A percentile compares a stretch with the other conserved stretches of the same genome.
These are phyloP conservation scores for Cryptoblepharus egeriae DNA, from an alignment of 2,797 vertebrate species.

Conservation along the genomic window DNA sequence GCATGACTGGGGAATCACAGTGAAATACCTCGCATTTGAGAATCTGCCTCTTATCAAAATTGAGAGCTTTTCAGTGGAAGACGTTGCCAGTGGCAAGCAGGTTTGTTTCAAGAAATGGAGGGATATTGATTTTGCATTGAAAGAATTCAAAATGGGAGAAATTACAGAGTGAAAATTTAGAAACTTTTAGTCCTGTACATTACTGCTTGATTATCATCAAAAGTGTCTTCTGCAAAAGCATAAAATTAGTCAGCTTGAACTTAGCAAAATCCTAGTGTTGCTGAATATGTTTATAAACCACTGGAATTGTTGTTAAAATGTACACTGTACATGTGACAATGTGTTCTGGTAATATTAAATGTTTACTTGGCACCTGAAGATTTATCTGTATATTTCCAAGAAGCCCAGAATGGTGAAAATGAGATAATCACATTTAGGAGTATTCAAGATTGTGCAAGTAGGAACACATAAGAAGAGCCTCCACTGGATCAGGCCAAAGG, in stretches of 20 bases:
- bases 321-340: background rate
- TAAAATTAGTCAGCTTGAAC: background rate
- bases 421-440: background rate
- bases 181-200: background rate
- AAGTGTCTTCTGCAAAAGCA: background rate
- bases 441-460: background rate
- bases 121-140: slow-evolving; percentile 68
- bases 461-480: no score
- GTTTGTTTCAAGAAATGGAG: slow-evolving; percentile 74
- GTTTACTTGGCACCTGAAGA: background rate
- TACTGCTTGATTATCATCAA: background rate
- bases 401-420: background rate
- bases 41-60: slow-evolving; percentile 82
- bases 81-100: slow-evolving; percentile 65
- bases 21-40: slow-evolving; percentile 73
- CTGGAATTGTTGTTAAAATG: background rate
- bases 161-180: background rate
- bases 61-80: slow-evolving; percentile 77
- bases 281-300: background rate
- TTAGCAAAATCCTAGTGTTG: no score
- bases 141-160: slow-evolving; percentile 73
- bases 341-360: background rate
- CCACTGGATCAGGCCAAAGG: no score
- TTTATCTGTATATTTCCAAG: background rate
- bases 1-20: slow-evolving; percentile 79